phyloP scores from a whole-genome alignment of 2,797 vertebrate species.

The Sebastes jordani region DNA sequence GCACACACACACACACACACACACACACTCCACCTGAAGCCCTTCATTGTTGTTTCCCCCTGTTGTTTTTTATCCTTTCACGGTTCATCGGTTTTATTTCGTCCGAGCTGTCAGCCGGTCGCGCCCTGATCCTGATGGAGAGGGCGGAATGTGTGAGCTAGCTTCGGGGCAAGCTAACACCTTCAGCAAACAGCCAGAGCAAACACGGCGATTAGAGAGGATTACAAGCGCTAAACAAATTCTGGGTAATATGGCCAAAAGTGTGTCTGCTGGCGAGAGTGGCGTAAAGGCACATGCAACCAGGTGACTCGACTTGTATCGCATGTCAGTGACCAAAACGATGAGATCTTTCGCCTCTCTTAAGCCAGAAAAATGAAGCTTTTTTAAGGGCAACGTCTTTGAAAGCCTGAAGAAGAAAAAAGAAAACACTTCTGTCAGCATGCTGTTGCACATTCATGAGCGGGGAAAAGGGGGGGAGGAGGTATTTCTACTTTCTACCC shows the following conservation, averaged over 20 bases:
- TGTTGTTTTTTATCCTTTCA: slow-evolving; percentile 35
- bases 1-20: background rate
- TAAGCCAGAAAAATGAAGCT: background rate
- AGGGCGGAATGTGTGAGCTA: slow-evolving; percentile 42
- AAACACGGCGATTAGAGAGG: slow-evolving; percentile 77
- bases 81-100: slow-evolving; percentile 35
- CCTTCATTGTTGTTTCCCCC: slow-evolving; percentile 33
- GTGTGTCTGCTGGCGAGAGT: background rate
- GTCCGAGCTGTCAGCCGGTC: slow-evolving; percentile 48
- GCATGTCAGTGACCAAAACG: slow-evolving; percentile 1
- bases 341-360: background rate
- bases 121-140: slow-evolving; percentile 39
- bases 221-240: slow-evolving; percentile 75
- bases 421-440: slow-evolving; percentile 10
- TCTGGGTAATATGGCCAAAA: slow-evolving; percentile 19
- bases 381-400: background rate
- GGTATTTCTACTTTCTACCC: slow-evolving; percentile 36
- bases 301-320: slow-evolving; percentile 6
- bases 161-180: slow-evolving; percentile 61
- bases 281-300: background rate
- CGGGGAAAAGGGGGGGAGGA: slow-evolving; percentile 23
- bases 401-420: background rate
- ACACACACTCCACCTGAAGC: slow-evolving; percentile 46
- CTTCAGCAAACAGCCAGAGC: slow-evolving; percentile 75
- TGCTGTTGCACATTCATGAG: slow-evolving; percentile 38